phyloP scores from a whole-genome alignment of 2,797 vertebrate species.

The Paramormyrops hopkinsi region DNA sequence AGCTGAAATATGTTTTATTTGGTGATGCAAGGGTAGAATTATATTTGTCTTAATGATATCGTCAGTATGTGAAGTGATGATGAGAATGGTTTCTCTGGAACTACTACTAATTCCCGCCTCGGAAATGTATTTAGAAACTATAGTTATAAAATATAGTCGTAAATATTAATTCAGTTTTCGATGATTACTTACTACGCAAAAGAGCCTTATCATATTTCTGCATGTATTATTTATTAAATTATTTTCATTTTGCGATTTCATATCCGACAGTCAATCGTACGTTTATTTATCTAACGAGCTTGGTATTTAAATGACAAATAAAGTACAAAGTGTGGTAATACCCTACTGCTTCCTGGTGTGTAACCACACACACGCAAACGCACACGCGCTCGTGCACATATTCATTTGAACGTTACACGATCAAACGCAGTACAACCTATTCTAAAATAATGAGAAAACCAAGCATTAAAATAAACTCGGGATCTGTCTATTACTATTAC shows the following conservation, averaged over 20 bases:
- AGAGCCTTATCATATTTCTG: neutral
- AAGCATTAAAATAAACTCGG: neutral
- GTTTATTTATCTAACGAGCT: neutral
- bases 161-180: neutral
- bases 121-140: neutral
- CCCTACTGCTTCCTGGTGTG: neutral
- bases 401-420: neutral
- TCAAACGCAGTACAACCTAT: neutral
- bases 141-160: neutral
- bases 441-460: neutral
- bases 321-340: neutral
- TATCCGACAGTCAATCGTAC: neutral
- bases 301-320: neutral
- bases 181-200: neutral
- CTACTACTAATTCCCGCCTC: neutral
- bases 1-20: neutral
- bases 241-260: neutral
- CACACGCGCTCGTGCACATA: neutral
- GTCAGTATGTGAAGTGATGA: neutral
- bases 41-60: neutral
- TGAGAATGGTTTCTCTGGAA: neutral
- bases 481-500: neutral
- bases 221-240: neutral
- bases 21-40: neutral
- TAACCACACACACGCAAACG: neutral